Evolutionary conservation across 2,888 invertebrate species (phyloP), one percentile per base, ranked within the genome.

Genomic region (Drosophila prostipennis): DNA sequence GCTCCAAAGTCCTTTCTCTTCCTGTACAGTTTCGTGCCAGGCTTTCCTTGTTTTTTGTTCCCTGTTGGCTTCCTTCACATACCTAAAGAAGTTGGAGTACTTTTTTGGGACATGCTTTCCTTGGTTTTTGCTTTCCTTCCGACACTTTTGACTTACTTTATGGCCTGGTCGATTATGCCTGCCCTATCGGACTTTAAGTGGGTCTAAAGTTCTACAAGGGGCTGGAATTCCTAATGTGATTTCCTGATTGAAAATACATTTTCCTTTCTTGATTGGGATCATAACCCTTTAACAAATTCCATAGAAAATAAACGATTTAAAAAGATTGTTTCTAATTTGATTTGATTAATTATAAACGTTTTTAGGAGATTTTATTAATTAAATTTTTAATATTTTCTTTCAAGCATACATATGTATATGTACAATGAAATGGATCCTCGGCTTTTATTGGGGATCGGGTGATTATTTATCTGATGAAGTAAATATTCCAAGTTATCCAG

Each of bases 391-490:
- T 19, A 4, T 34, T 34, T 34, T 11, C 1, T 34, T 34, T 34
- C 1, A 34, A 1, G 13, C 11, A 34, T 11, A 3, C 8, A 26
- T 6, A 2, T 26, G 13, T 34, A 2, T 26, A 34, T 34, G 34
- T 34, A 34, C 34, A 34, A 11, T 1, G 34, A 11, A 34, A 34
- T 4, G 34, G 11, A 34, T 11, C 11, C 34, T 4, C 4, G 34
- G 19, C 19, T 19, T 19, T 19, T 2, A 19, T 19, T 19, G 19
- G 19, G 34, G 11, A 34, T 13, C 37, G 7, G 6, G 37, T 6
- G 13, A 37, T 37, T 37, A 42, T 96, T 96, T 80, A 95, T 94
- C 91, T 96, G 95, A 91, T 96, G 96, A n/a, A 95, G 19, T 19
- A 93, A 59, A 96, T 19, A 19, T 3, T 74, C 83, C 43, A 96